Base-by-base conservation (phyloP, 2,113 vertebrate genomes). In the Hydropotes inermis region DNA sequence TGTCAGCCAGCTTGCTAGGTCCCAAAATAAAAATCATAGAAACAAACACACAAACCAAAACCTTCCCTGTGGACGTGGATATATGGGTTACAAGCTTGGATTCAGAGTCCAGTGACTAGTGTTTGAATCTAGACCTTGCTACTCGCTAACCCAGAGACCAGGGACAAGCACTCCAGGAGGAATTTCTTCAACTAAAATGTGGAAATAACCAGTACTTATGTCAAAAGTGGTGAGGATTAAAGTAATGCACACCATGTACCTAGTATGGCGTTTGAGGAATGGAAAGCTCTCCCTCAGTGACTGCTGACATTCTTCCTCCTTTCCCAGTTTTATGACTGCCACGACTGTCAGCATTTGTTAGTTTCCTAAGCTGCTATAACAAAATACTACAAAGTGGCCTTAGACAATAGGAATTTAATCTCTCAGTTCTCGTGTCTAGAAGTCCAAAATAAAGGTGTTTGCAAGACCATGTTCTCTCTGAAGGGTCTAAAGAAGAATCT, bases 221-320 rank as follows among this genome's bases (percentile, higher is more conserved):
- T 84, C 33, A 89, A 82, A 79, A 54, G 43, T 17, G 6, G 1
- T 47, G 14, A 82, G 43, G 55, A 9, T 8, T 55, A 16, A 60
- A 45, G 33, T 67, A 23, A 21, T 28, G n/a, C 14, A 36, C 13
- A 15, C 15, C 11, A 0, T 5, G 3, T 21, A n/a, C n/a, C 8
- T 47, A n/a, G 45, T 10, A 3, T 8, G 2, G 16, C 16, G 16
- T 23, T n/a, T 54, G 6, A 36, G 17, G 3, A 7, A 0, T 28
- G 60, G 50, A 45, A 87, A 64, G 28, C 9, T 54, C 0, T 17
- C 52, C 36, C 4, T 58, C 43, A 33, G 0, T 19, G 9, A 39
- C 83, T 10, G 7, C 43, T 17, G 33, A n/a, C n/a, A 3, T 50
- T 23, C 23, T 87, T 91, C 21, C 15, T 74, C 39, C 61, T 84